A percentile compares a stretch with the other conserved stretches of the same genome.
These are phyloP conservation scores for Tromatobia lineatoria DNA, from an alignment of 2,888 invertebrate genomes.

Conservation along the genomic window DNA sequence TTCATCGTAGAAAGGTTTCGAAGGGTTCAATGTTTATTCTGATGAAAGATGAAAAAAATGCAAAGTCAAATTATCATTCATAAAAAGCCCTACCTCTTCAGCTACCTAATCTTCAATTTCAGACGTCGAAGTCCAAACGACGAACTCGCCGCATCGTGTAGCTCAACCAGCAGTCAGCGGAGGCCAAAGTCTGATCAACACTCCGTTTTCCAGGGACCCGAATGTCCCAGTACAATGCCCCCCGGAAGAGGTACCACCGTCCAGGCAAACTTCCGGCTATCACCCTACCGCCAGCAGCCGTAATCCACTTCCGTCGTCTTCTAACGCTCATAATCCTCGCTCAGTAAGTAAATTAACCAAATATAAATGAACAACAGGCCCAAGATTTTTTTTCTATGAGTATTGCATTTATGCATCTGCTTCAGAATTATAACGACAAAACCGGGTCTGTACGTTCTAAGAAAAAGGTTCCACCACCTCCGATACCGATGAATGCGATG, in stretches of 20 bases:
- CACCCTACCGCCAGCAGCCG: conserved; percentile 74
- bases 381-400: not conserved
- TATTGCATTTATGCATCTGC: conserved; percentile 23
- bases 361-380: not conserved
- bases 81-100: conserved; percentile 47
- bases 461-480: conserved; percentile 83
- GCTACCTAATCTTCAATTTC: conserved; percentile 73
- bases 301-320: conserved; percentile 74
- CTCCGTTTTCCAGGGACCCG: conserved; percentile 84
- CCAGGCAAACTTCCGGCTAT: conserved; percentile 73
- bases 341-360: conserved; percentile 76
- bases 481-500: conserved; percentile 78
- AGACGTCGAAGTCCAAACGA: conserved; percentile 84
- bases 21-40: not conserved
- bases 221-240: conserved; percentile 82
- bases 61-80: conserved; percentile 44
- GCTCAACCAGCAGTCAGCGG: conserved; percentile 76
- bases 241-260: conserved; percentile 74
- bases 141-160: conserved; percentile 84
- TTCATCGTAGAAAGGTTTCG: not conserved
- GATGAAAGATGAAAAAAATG: not conserved
- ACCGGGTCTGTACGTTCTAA: conserved; percentile 88
- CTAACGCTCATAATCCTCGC: conserved; percentile 79
- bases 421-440: conserved; percentile 87
- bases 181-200: conserved; percentile 84